Conservation (phyloP, 2,797 vertebrate species). For the Orientallactaga sibirica region DNA sequence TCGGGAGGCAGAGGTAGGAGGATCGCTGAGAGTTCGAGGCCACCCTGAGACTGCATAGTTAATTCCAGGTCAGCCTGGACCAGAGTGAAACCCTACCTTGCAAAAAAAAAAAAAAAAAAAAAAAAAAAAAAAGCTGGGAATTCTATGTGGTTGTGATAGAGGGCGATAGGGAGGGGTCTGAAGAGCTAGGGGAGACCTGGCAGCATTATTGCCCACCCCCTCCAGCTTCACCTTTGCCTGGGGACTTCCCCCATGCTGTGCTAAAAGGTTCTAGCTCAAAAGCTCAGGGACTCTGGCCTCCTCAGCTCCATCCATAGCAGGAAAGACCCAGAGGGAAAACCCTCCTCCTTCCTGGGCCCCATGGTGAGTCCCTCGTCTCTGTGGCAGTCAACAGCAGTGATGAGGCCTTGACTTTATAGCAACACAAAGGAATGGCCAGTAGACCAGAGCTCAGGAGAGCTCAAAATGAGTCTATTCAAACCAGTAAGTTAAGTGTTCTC, state of each 20-base stretch:
- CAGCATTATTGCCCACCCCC: background rate
- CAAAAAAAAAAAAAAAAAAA: no score
- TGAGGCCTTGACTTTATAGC: background rate
- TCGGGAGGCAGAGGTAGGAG: no score
- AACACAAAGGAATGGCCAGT: background rate
- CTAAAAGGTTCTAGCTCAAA: rapidly evolving
- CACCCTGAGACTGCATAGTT: no score
- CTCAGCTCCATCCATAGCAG: rapidly evolving
- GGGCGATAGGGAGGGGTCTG: background rate
- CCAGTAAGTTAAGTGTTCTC: rapidly evolving
- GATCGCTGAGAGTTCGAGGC: no score
- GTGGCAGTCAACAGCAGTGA: no score
- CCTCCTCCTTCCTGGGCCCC: background rate
- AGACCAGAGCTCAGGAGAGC: background rate
- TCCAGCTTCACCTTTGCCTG: background rate
- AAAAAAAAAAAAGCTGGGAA: no score
- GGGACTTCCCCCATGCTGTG: background rate
- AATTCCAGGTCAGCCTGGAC: no score
- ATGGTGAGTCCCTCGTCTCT: background rate
- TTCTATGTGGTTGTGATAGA: background rate
- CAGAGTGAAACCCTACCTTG: no score
- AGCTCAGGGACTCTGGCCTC: background rate
- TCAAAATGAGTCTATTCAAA: background rate
- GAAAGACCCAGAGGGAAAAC: background rate
- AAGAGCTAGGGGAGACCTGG: background rate